These are phyloP conservation scores for Danio jaintianensis DNA, from an alignment of 2,797 vertebrate species.

Conservation along the genomic window DNA sequence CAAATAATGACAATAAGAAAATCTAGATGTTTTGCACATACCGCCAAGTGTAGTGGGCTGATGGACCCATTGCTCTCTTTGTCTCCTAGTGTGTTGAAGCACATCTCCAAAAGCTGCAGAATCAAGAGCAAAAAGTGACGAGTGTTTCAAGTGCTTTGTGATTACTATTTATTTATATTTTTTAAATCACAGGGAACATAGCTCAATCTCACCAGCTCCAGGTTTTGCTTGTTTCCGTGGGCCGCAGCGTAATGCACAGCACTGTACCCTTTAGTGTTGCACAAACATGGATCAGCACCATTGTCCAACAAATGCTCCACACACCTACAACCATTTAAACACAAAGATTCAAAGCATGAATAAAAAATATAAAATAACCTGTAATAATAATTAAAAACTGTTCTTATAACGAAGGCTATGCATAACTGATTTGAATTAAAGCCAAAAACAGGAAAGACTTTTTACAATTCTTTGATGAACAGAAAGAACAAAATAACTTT, in stretches of 20 bases:
- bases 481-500: too few species aligned
- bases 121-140: not conserved
- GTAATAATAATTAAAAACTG: not conserved
- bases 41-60: conserved; percentile 97
- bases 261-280: conserved; percentile 95
- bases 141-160: not conserved
- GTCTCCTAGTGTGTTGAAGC: conserved; percentile 96
- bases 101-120: conserved; percentile 94
- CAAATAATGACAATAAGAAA: too few species aligned
- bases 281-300: conserved; percentile 94
- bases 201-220: conserved; percentile 88
- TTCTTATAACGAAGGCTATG: not conserved
- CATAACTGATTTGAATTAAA: too few species aligned
- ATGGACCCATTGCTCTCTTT: conserved; percentile 93
- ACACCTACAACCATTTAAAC: conserved; percentile 78
- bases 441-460: too few species aligned
- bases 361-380: not conserved
- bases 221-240: conserved; percentile 96
- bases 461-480: too few species aligned
- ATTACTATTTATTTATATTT: not conserved
- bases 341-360: not conserved
- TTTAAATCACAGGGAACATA: not conserved
- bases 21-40: conserved; percentile 72
- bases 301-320: conserved; percentile 97
- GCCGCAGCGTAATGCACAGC: conserved; percentile 98